Percentiles rank a stretch among this genome's conserved stretches.
phyloP scores from a whole-genome alignment of 2,113 vertebrate genomes.

The Sceloporus undulatus region DNA sequence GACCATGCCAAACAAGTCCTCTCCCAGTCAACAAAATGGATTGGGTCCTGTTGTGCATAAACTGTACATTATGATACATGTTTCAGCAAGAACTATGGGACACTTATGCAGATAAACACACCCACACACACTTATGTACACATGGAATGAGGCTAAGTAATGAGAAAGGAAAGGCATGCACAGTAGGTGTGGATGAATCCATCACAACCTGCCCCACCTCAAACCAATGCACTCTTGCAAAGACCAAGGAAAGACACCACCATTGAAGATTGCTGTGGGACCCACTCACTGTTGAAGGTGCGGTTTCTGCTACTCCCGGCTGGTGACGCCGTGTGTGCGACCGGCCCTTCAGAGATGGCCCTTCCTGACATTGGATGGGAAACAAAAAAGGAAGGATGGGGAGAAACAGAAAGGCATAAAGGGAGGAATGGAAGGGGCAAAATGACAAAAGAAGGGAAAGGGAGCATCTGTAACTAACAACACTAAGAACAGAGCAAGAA shows the following conservation, averaged over 20 bases:
- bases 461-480: constrained; percentile 18
- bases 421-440: not conserved
- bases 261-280: not conserved
- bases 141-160: not conserved
- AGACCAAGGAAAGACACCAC: not conserved
- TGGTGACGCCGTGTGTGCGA: constrained; percentile 27
- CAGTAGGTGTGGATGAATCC: constrained; percentile 9
- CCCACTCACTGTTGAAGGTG: constrained; percentile 68
- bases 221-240: not conserved
- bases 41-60: not conserved
- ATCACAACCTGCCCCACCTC: not conserved
- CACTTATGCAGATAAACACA: not conserved
- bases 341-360: constrained; percentile 50
- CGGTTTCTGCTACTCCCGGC: constrained; percentile 46
- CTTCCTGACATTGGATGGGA: constrained; percentile 44
- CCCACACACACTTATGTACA: too few species aligned
- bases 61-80: too few species aligned
- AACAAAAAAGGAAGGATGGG: constrained; percentile 28
- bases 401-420: not conserved
- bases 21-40: not conserved
- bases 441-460: constrained; percentile 42
- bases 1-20: not conserved
- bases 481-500: not conserved
- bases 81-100: not conserved
- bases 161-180: not conserved